Conservation (phyloP, 2,888 invertebrate genomes). For the Cheilosia impressa region DNA sequence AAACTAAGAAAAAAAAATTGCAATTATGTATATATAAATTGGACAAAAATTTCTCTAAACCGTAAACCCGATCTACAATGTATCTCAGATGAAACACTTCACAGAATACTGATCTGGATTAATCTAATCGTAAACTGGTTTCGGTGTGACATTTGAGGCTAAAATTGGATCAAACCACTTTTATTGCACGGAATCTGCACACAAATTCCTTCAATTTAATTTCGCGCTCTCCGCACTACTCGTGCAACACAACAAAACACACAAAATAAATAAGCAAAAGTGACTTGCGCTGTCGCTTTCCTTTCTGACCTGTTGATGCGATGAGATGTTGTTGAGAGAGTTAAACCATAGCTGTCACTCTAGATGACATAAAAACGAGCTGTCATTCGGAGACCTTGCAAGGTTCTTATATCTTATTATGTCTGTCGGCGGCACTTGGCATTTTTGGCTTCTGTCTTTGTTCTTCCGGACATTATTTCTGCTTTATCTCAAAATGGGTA, state of each 20-base stretch:
- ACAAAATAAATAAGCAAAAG: conserved; percentile 55
- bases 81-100: conserved; percentile 22
- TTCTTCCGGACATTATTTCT: too few relatives aligned
- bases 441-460: not conserved
- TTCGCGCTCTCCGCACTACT: conserved; percentile 16
- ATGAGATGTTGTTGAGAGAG: conserved; percentile 15
- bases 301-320: conserved; percentile 53
- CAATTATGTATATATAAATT: not conserved
- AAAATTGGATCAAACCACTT: conserved; percentile 69
- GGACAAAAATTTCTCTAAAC: not conserved
- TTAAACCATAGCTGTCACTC: conserved; percentile 41
- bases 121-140: conserved; percentile 60
- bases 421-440: conserved; percentile 7
- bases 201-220: conserved; percentile 61
- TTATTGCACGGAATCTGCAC: conserved; percentile 58
- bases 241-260: conserved; percentile 4
- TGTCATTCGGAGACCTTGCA: conserved; percentile 42
- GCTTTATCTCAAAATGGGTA: conserved; percentile 1
- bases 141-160: conserved; percentile 38
- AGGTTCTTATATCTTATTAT: conserved; percentile 21
- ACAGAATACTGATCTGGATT: conserved; percentile 42
- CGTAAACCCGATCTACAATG: conserved; percentile 11
- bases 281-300: conserved; percentile 64
- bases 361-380: conserved; percentile 27
- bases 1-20: not conserved